Percentiles rank a stretch among this genome's conserved stretches.
phyloP scores from a whole-genome alignment of 2,888 invertebrate species.

The Blastobasis adustella region DNA sequence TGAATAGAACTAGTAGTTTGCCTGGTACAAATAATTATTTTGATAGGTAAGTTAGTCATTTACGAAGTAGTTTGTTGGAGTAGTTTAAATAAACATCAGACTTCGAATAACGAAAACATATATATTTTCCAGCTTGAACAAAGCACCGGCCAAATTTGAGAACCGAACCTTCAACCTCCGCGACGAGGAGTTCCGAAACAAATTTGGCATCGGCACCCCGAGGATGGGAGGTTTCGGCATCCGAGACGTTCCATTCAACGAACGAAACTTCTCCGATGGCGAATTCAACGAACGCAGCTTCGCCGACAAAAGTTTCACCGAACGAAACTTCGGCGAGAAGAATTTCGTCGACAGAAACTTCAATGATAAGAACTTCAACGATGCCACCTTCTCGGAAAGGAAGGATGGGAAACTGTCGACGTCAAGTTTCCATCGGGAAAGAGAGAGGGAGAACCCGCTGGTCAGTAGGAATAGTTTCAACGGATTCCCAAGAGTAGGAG shows the following conservation, averaged over 20 bases:
- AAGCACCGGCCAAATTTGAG: conserved; percentile 53
- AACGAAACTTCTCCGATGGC: conserved; percentile 55
- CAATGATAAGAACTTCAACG: conserved; percentile 38
- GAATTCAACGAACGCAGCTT: conserved; percentile 61
- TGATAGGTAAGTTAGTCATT: no score
- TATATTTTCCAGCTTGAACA: conserved; percentile 41
- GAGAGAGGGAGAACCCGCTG: conserved; percentile 60
- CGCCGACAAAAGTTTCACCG: conserved; percentile 49
- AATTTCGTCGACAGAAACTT: conserved; percentile 39
- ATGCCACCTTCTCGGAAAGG: conserved; percentile 41
- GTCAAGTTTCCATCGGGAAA: conserved; percentile 63
- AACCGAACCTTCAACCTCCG: conserved; percentile 60
- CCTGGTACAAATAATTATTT: no score
- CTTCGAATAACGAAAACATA: no score
- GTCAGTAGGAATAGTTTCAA: conserved; percentile 70
- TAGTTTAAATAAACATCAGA: no score
- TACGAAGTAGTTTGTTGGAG: no score
- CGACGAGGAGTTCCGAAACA: conserved; percentile 58
- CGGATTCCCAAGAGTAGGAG: conserved; percentile 59
- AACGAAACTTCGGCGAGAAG: conserved; percentile 46
- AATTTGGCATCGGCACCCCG: conserved; percentile 61
- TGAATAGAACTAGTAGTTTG: no score
- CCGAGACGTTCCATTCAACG: conserved; percentile 60
- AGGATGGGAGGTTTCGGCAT: conserved; percentile 70
- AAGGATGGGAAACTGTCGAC: conserved; percentile 66